These are phyloP conservation scores for Phyllostomus hastatus DNA, from an alignment of 2,113 vertebrate genomes.

Conservation along the genomic window DNA sequence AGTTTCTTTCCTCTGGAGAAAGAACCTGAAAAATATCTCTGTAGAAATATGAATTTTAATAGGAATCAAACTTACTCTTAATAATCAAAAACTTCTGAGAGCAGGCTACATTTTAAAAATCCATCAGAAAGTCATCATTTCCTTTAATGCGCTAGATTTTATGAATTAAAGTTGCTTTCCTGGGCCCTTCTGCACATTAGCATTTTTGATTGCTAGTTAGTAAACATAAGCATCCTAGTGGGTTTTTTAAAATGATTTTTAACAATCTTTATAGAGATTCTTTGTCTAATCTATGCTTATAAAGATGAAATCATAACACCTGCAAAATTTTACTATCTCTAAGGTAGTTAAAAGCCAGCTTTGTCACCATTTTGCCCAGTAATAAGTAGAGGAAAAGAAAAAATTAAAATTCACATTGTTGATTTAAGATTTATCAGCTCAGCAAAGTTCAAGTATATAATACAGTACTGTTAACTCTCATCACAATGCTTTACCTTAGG, in stretches of 20 bases:
- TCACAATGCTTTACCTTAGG: neutral
- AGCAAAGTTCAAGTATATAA: neutral
- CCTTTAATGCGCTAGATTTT: constrained; percentile 25
- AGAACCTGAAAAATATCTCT: neutral
- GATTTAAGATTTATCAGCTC: neutral
- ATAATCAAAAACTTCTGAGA: constrained; percentile 8
- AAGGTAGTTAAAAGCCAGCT: constrained; percentile 17
- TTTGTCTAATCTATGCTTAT: constrained; percentile 26
- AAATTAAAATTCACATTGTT: neutral
- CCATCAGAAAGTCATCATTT: constrained; percentile 1
- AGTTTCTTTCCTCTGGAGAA: neutral
- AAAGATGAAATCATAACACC: constrained; percentile 47
- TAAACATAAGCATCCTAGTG: constrained; percentile 46
- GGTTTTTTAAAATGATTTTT: constrained; percentile 36
- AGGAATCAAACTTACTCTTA: neutral
- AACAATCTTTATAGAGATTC: neutral
- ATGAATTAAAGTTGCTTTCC: constrained; percentile 47
- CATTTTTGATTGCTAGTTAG: constrained; percentile 63
- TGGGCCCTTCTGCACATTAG: neutral
- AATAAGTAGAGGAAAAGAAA: constrained; percentile 26
- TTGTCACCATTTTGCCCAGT: neutral
- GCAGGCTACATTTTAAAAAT: constrained; percentile 10
- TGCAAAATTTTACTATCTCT: neutral
- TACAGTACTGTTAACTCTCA: neutral
- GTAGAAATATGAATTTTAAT: constrained; percentile 15